Conservation (phyloP, 2,888 invertebrate genomes). For the Sabellastarte sp. region DNA sequence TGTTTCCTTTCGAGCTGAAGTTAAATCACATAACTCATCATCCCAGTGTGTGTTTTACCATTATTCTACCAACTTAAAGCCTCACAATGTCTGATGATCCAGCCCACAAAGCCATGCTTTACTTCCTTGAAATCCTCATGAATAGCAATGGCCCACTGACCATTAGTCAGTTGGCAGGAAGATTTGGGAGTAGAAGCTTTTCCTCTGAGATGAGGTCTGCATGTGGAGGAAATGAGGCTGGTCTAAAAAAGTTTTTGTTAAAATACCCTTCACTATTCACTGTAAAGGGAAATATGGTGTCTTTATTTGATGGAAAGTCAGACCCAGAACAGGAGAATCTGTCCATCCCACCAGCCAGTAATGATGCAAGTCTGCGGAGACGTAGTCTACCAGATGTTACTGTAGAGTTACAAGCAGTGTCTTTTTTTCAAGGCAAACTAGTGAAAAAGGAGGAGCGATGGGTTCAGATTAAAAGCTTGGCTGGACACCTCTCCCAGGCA, state of each 20-base stretch:
- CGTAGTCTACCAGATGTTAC: slow-evolving; percentile 48
- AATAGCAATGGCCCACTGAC: slow-evolving; percentile 90
- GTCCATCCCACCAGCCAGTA: slow-evolving; percentile 30
- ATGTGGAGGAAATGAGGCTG: slow-evolving; percentile 83
- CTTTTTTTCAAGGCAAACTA: slow-evolving; percentile 94
- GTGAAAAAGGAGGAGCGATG: slow-evolving; percentile 92
- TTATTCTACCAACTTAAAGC: too few species aligned
- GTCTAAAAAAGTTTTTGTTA: slow-evolving; percentile 91
- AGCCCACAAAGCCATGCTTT: slow-evolving; percentile 69
- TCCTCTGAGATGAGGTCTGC: slow-evolving; percentile 86
- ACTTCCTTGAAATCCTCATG: slow-evolving; percentile 95
- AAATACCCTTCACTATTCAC: slow-evolving; percentile 96
- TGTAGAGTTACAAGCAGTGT: slow-evolving; percentile 87
- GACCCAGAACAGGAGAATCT: slow-evolving; percentile 8
- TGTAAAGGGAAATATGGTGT: slow-evolving; percentile 64
- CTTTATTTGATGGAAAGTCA: slow-evolving; percentile 28
- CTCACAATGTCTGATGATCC: slow-evolving; percentile 57
- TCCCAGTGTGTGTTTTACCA: too few species aligned
- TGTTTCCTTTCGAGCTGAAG: too few species aligned
- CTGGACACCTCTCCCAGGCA: slow-evolving; percentile 95
- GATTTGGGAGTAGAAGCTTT: slow-evolving; percentile 98
- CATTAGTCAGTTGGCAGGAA: slow-evolving; percentile 95
- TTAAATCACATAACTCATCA: too few species aligned
- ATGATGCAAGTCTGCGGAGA: slow-evolving; percentile 38
- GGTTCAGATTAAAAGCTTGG: slow-evolving; percentile 92